Evolutionary conservation across 1,140 invertebrate genomes (phyloP), one percentile per base, ranked within the genome.

Genomic region (Drosophila rufa): DNA sequence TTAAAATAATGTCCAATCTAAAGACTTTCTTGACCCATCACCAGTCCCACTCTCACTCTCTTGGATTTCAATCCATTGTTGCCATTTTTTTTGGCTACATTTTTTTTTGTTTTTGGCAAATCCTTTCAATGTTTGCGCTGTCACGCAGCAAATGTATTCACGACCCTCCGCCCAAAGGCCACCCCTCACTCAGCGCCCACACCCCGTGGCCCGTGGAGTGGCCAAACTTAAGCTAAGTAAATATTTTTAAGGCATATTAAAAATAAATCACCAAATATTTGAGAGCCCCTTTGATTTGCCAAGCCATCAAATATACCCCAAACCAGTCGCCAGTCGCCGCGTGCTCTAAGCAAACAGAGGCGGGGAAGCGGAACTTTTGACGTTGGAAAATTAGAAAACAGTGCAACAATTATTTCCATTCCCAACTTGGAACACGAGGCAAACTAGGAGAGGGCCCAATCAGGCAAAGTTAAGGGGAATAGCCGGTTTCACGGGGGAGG

Each of bases 211-310:
- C 40, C 25, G 5, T 69, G 36, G 75, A 61, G 65, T 78, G 75
- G 71, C 48, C 64, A 30, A 64, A 83, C 75, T 85, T 75, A 76
- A 78, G 80, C 77, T 78, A 74, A 82, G 86, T 82, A 79, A 90
- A 90, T 90, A 90, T 90, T 90, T 90, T 78, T 79, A 80, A 67
- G 67, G 85, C 86, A 90, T 82, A 90, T 90, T 90, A 90, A 90
- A 90, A 90, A 82, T 79, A 75, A 85, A 90, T 90, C 85, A 91
- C 58, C 79, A 75, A 84, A 81, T 85, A 85, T 90, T 85, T 79
- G 46, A 7, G 17, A 42, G 56, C 33, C 46, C 42, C 50, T 76
- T 58, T 82, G 79, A 68, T 82, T 80, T 75, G 74, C 45, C 51
- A 17, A 25, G 45, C 64, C 75, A 68, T 75, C 75, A 71, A 80